Conservation (phyloP, 2,113 vertebrate genomes). For the Clarias gariepinus region DNA sequence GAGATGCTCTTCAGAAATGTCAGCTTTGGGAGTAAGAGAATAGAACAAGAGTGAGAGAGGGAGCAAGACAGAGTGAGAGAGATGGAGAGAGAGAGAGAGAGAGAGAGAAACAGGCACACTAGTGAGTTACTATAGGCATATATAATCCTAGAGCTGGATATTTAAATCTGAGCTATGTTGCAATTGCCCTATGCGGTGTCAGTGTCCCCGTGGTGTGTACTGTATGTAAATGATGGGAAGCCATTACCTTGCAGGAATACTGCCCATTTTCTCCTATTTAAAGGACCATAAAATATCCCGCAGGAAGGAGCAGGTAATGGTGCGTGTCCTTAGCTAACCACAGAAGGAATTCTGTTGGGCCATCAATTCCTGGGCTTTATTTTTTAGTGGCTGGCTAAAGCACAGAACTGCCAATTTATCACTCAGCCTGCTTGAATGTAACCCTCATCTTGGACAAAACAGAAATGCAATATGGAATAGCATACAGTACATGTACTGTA, state of each 20-base stretch:
- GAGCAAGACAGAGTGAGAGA: neutral
- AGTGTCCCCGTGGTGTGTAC: neutral
- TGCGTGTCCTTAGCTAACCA: slow-evolving; percentile 29
- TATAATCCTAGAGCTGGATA: neutral
- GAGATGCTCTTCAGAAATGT: slow-evolving; percentile 39
- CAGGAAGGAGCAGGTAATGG: slow-evolving; percentile 27
- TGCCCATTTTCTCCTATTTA: slow-evolving; percentile 22
- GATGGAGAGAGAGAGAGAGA: neutral
- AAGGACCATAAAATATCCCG: slow-evolving; percentile 31
- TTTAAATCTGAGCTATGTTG: neutral
- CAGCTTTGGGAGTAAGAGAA: slow-evolving; percentile 44
- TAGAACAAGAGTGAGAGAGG: neutral
- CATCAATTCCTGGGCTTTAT: slow-evolving; percentile 45
- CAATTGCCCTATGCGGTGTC: neutral
- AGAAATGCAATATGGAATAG: neutral
- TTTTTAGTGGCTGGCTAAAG: slow-evolving; percentile 21
- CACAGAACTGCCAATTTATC: slow-evolving; percentile 9
- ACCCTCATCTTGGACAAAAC: neutral
- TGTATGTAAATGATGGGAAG: slow-evolving; percentile 20
- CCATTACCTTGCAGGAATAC: slow-evolving; percentile 41
- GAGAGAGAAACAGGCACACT: neutral
- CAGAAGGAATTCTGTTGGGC: slow-evolving; percentile 16
- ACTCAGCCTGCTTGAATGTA: neutral
- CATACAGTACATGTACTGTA: neutral
- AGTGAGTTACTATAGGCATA: neutral